phyloP scores from a whole-genome alignment of 2,888 invertebrate genomes.

The Bombylius major region DNA sequence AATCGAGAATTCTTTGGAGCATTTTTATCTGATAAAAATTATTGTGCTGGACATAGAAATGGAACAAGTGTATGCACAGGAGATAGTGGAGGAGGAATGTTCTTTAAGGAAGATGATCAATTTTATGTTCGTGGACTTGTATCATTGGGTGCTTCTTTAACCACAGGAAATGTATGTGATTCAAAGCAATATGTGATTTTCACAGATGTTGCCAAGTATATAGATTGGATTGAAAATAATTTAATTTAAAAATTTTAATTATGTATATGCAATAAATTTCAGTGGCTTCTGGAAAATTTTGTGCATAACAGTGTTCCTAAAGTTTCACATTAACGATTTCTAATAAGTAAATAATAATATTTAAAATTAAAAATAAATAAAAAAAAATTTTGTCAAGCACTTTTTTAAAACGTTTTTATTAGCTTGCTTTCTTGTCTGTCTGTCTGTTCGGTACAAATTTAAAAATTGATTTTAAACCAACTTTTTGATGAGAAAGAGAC shows the following conservation, averaged over 20 bases:
- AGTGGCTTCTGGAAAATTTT: too few relatives aligned
- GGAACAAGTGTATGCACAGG: conserved; percentile 40
- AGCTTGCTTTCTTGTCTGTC: too few relatives aligned
- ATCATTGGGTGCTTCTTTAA: conserved; percentile 10
- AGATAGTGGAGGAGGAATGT: conserved; percentile 41
- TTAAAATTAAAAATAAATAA: too few relatives aligned
- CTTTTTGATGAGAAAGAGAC: too few relatives aligned
- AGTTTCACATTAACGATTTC: too few relatives aligned
- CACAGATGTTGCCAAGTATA: conserved; percentile 33
- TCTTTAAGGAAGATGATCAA: conserved; percentile 19
- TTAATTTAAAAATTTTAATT: not conserved
- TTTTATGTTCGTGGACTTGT: conserved; percentile 12
- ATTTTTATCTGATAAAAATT: conserved; percentile 10
- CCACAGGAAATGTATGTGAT: conserved; percentile 33
- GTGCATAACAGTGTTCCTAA: too few relatives aligned
- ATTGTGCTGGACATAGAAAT: conserved; percentile 13
- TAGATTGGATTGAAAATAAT: conserved; percentile 23
- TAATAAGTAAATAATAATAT: too few relatives aligned
- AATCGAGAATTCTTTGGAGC: conserved; percentile 10
- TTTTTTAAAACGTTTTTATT: too few relatives aligned
- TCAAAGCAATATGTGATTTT: conserved; percentile 37
- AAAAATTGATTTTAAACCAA: too few relatives aligned
- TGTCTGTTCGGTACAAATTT: too few relatives aligned
- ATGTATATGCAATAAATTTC: too few relatives aligned
- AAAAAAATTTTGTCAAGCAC: too few relatives aligned